Evolutionary conservation across 1,140 invertebrate species (phyloP), one percentile per base, ranked within the genome.

Genomic region (Phymorhynchus buccinoides): DNA sequence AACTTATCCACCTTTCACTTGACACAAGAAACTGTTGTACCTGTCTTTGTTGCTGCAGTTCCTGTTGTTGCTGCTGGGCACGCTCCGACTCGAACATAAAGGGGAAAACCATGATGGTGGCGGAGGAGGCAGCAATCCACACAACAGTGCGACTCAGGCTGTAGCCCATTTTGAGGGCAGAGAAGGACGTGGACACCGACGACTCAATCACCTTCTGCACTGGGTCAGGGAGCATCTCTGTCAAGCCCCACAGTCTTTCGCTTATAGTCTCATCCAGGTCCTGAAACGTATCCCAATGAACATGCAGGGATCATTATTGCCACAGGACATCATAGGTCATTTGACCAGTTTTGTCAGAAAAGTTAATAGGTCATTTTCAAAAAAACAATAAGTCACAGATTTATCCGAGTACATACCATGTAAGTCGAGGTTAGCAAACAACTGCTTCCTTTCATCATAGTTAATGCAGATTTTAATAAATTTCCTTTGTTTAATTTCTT

Each of bases 191-290:
- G 52, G 48, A 62, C n/a, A 84, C 32, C 4, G 87, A 82, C 95
- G 90, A 84, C 94, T 95, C 94, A 71, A 95, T 95, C 7, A 94
- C 94, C 90, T 95, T 96, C 82, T 97, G 94, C 6, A 99, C 92
- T 89, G 94, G 92, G 87, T 97, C 96, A 0, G 98, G 98, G 90
- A 99, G 98, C 98, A 99, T 99, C 94, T 99, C 98, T 30, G 97
- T 96, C 75, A 99, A 93, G 44, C 97, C 98, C 94, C 96, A 95
- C 85, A 99, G 92, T 90, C 98, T 95, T 93, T 99, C 97, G 0
- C 94, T 92, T 9, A 98, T 88, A 16, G 96, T 96, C 94, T 99
- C 98, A 94, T 98, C 97, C 48, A 90, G 80, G n/a, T 90, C 87
- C 87, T 90, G 62, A 12, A 81, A 80, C 80, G 42, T 0, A 80